phyloP scores from a whole-genome alignment of 2,888 invertebrate species.

The Palloptera scutellata region DNA sequence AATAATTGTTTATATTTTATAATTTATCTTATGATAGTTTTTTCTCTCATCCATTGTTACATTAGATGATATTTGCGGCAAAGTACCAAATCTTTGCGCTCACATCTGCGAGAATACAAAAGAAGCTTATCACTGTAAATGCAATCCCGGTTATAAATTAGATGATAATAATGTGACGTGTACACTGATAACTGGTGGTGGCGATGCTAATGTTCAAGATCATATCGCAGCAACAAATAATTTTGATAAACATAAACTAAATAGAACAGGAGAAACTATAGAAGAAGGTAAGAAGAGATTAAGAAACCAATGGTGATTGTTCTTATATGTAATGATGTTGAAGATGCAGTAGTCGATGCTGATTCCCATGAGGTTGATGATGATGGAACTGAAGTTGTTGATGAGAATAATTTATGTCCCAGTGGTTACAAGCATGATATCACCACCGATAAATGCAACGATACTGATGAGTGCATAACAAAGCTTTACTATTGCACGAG shows the following conservation, averaged over 20 bases:
- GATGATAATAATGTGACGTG: conserved; percentile 67
- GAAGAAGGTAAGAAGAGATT: no score
- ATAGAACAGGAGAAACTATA: no score
- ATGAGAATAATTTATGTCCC: conserved; percentile 11
- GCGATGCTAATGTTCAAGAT: conserved; percentile 20
- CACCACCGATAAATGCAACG: conserved; percentile 65
- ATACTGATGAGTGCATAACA: conserved; percentile 76
- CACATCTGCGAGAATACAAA: conserved; percentile 69
- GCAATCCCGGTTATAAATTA: conserved; percentile 65
- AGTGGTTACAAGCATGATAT: conserved; percentile 63
- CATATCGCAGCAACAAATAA: conserved; percentile 12
- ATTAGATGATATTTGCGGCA: conserved; percentile 68
- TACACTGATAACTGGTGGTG: conserved; percentile 38
- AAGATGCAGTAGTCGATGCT: conserved; percentile 26
- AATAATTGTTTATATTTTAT: no score
- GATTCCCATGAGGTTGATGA: conserved; percentile 19
- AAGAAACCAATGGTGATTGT: no score
- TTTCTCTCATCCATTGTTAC: no score
- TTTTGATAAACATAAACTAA: conserved; percentile 8
- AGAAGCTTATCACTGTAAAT: conserved; percentile 68
- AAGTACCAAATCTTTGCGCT: conserved; percentile 65
- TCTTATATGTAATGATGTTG: conserved; percentile 19
- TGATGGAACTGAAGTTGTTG: conserved; percentile 22
- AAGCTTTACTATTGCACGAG: conserved; percentile 71
- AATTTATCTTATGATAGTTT: no score